Evolutionary conservation across 1,140 invertebrate species (phyloP).

Genomic region (Drosophila arizonae): DNA sequence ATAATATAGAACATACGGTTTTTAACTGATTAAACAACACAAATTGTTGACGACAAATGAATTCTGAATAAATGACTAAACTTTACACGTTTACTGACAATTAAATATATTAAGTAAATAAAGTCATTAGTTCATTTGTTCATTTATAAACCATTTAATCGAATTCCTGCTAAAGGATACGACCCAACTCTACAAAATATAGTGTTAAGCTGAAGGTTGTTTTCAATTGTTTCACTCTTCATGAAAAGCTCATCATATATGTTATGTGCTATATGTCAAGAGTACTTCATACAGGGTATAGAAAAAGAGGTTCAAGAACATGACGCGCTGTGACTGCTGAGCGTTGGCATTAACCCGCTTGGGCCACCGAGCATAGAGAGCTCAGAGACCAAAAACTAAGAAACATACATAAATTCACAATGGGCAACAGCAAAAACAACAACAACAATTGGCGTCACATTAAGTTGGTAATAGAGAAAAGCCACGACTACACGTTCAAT

Average conservation of each 20-base stretch:
- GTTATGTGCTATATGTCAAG: not conserved
- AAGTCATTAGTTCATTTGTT: too few relatives aligned
- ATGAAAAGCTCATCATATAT: not conserved
- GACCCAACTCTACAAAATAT: too few relatives aligned
- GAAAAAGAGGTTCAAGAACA: conserved; percentile 48
- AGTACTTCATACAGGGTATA: not conserved
- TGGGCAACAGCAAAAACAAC: conserved; percentile 23
- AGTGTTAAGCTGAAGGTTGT: not conserved
- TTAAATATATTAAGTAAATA: too few relatives aligned
- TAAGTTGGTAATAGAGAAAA: conserved; percentile 46
- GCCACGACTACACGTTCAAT: conserved; percentile 27
- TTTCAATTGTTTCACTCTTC: not conserved
- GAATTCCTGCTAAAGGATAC: too few relatives aligned
- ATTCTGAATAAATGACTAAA: too few relatives aligned
- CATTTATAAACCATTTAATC: too few relatives aligned
- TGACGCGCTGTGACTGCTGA: conserved; percentile 38
- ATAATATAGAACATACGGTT: too few relatives aligned
- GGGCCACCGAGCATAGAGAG: conserved; percentile 41
- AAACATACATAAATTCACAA: conserved; percentile 50
- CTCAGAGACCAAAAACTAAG: conserved; percentile 24
- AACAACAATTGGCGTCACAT: conserved; percentile 37
- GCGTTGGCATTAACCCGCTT: conserved; percentile 46
- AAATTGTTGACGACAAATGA: too few relatives aligned
- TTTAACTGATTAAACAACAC: too few relatives aligned
- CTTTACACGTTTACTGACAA: too few relatives aligned